phyloP scores from a whole-genome alignment of 1,140 invertebrate genomes.

The Caenorhabditis briggsae region DNA sequence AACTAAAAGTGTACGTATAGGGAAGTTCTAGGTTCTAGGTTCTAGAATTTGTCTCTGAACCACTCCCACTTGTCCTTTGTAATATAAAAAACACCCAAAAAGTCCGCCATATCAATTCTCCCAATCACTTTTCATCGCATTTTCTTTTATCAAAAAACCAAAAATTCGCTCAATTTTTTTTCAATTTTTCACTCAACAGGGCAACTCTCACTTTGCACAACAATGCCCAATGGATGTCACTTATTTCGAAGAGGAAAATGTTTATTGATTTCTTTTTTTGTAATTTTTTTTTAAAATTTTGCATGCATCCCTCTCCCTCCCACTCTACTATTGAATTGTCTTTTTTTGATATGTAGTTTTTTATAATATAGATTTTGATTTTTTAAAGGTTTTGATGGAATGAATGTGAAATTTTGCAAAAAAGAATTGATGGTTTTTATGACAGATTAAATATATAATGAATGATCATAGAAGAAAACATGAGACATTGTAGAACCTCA shows the following conservation, averaged over 20 bases:
- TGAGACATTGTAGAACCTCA: no score
- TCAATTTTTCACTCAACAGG: conserved; percentile 64
- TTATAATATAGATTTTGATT: no score
- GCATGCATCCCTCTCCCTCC: no score
- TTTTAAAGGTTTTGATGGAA: no score
- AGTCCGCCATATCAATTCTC: conserved; percentile 38
- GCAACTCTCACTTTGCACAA: conserved; percentile 71
- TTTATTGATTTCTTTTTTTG: conserved; percentile 62
- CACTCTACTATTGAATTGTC: no score
- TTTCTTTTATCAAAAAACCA: not conserved
- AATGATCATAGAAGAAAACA: no score
- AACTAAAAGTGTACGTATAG: not conserved
- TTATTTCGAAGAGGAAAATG: conserved; percentile 74
- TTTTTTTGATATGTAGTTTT: no score
- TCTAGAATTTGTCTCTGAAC: no score
- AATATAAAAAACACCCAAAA: conserved; percentile 26
- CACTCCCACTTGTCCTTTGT: conserved; percentile 24
- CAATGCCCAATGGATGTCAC: conserved; percentile 71
- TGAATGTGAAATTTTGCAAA: no score
- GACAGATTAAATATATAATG: no score
- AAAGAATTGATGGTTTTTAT: no score
- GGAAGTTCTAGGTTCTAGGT: not conserved
- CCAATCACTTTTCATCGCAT: conserved; percentile 54
- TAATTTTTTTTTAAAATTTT: no score
- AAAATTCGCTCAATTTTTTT: not conserved